phyloP scores from a whole-genome alignment of 2,113 vertebrate genomes.

The Terrapene triunguis region DNA sequence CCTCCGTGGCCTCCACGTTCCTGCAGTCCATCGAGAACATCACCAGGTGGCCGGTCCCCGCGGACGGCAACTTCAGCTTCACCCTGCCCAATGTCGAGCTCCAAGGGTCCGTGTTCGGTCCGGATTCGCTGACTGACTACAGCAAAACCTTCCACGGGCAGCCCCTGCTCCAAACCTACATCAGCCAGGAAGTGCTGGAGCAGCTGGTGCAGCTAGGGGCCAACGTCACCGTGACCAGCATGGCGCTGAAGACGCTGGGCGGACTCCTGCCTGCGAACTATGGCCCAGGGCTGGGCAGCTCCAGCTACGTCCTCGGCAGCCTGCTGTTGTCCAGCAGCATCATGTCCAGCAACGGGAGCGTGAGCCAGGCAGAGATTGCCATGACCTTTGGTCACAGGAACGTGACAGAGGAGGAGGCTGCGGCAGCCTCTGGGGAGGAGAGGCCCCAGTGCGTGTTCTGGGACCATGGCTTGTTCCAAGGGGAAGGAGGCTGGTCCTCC shows the following conservation, averaged over 20 bases:
- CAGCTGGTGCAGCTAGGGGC: not conserved
- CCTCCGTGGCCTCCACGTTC: not conserved
- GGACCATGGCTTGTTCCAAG: slow-evolving; percentile 78
- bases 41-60: not conserved
- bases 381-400: slow-evolving; percentile 75
- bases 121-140: not conserved
- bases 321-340: slow-evolving; percentile 51
- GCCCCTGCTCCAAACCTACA: not conserved
- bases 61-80: slow-evolving; percentile 11
- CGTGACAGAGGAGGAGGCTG: not conserved
- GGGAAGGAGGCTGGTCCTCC: slow-evolving; percentile 78
- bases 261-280: slow-evolving; percentile 41
- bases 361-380: slow-evolving; percentile 31
- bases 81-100: slow-evolving; percentile 29
- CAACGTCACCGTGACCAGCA: slow-evolving; percentile 33
- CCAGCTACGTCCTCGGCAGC: slow-evolving; percentile 24
- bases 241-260: slow-evolving; percentile 54
- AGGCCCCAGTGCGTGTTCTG: slow-evolving; percentile 85
- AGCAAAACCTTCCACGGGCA: slow-evolving; percentile 23
- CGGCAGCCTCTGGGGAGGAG: not conserved
- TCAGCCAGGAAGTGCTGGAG: slow-evolving; percentile 7
- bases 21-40: slow-evolving; percentile 65
- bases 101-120: not conserved
- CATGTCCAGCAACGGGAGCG: not conserved
- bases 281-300: not conserved